These are phyloP conservation scores for Rhinoptilus africanus DNA, from an alignment of 2,113 vertebrate genomes.

Conservation along the genomic window DNA sequence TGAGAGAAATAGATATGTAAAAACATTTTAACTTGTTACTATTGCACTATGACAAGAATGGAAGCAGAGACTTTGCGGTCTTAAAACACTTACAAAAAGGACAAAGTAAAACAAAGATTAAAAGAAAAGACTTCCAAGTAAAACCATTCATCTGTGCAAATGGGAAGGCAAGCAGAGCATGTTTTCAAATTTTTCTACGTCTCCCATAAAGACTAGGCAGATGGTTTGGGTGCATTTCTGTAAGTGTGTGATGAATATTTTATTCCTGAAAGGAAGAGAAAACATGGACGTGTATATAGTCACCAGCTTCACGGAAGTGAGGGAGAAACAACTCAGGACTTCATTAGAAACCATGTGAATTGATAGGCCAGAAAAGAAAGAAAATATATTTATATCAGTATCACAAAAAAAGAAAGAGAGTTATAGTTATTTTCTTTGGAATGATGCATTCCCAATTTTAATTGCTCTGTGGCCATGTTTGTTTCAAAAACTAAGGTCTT, in stretches of 20 bases:
- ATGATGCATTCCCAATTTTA: background rate
- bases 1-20: background rate
- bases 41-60: background rate
- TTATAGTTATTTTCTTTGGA: background rate
- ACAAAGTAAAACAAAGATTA: background rate
- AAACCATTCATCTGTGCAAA: background rate
- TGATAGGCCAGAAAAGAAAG: background rate
- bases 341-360: background rate
- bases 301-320: background rate
- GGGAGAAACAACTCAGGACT: background rate
- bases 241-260: constrained; percentile 33
- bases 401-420: background rate
- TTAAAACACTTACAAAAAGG: background rate
- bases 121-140: background rate
- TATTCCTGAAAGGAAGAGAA: background rate
- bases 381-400: background rate
- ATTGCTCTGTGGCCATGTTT: background rate
- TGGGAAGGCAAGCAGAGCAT: background rate
- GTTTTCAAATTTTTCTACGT: background rate
- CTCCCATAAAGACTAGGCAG: background rate
- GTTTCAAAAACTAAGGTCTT: background rate
- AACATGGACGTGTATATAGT: background rate
- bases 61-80: background rate
- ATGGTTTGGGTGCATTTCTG: constrained; percentile 1
- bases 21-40: background rate